phyloP scores from a whole-genome alignment of 2,113 vertebrate genomes.

The Alethe diademata region DNA sequence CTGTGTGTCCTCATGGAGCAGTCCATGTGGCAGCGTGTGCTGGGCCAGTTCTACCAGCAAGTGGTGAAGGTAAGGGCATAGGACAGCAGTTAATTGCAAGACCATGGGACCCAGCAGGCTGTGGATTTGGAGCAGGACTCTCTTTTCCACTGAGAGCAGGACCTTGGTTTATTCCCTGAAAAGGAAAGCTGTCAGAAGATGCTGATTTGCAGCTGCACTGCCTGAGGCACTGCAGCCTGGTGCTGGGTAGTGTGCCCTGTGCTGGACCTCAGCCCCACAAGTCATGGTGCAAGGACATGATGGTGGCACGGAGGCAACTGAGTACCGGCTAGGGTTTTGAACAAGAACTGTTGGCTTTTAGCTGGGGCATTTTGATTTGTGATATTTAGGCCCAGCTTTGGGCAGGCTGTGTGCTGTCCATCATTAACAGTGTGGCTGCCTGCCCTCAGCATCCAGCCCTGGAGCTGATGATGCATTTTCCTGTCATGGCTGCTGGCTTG shows the following conservation, averaged over 20 bases:
- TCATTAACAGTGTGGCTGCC: neutral
- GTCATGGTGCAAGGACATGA: neutral
- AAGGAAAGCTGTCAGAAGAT: neutral
- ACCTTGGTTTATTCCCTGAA: neutral
- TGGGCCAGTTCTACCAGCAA: conserved; percentile 86
- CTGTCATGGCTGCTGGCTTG: fast-evolving
- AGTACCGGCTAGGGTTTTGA: neutral
- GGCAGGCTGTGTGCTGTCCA: neutral
- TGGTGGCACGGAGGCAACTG: neutral
- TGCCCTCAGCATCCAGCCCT: fast-evolving
- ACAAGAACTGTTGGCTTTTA: neutral
- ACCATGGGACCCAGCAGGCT: neutral
- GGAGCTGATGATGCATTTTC: neutral
- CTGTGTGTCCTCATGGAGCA: conserved; percentile 94
- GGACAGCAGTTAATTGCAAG: neutral
- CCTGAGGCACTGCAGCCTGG: neutral
- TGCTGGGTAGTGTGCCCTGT: neutral
- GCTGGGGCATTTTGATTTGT: neutral
- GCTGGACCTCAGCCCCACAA: fast-evolving
- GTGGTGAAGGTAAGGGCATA: conserved; percentile 84
- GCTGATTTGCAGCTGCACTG: neutral
- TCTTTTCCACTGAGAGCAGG: neutral
- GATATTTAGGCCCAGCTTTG: neutral
- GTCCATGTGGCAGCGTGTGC: conserved; percentile 82
- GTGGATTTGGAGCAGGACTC: neutral